Percentiles rank a stretch among this genome's conserved stretches.
Conservation (phyloP, 2,888 invertebrate species). For the Diaperis boleti region DNA sequence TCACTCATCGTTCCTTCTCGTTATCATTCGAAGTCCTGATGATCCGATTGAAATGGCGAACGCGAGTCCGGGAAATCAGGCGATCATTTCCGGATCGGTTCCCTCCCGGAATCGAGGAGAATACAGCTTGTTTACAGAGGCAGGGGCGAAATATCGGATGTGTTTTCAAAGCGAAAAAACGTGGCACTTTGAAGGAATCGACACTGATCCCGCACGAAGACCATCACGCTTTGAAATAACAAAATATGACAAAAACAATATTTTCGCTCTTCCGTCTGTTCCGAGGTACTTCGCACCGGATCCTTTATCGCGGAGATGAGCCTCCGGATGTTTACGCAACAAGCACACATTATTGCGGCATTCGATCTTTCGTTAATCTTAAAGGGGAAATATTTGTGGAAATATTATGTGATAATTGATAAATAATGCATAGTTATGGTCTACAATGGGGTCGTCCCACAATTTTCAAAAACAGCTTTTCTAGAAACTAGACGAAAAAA, state of each 20-base stretch:
- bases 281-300: background rate
- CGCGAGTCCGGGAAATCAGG: constrained; percentile 7
- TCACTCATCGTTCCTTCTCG: background rate
- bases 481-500: too few species aligned
- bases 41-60: constrained; percentile 5
- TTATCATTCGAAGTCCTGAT: constrained; percentile 15
- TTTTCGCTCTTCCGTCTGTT: background rate
- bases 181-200: background rate
- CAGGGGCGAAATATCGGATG: background rate
- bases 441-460: too few species aligned
- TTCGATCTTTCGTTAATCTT: background rate
- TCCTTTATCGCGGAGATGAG: background rate
- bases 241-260: background rate
- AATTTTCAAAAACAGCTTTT: too few species aligned
- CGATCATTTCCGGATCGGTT: constrained; percentile 12
- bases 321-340: constrained; percentile 6
- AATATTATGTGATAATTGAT: too few species aligned
- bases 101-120: constrained; percentile 13
- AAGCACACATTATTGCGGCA: constrained; percentile 4
- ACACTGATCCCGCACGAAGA: background rate
- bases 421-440: too few species aligned
- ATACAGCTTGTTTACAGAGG: constrained; percentile 28
- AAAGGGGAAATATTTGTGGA: too few species aligned
- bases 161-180: constrained; percentile 7
- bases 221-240: background rate